Conservation (phyloP, 2,888 invertebrate species). For the Melinaea menophilus region DNA sequence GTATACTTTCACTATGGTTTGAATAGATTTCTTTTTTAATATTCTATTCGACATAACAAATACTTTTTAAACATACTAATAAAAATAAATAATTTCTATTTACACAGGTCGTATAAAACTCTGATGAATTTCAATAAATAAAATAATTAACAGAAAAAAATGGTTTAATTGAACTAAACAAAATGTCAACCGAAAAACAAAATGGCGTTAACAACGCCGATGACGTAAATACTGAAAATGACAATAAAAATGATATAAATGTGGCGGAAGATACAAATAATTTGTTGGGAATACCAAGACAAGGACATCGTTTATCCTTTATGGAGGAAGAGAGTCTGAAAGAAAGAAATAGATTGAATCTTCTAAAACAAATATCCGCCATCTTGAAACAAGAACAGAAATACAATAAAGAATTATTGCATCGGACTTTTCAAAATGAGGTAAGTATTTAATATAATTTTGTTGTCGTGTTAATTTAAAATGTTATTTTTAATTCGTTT, state of each 20-base stretch:
- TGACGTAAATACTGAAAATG: constrained; percentile 27
- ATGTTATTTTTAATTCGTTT: too few relatives aligned
- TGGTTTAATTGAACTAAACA: constrained; percentile 13
- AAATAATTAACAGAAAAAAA: constrained; percentile 11
- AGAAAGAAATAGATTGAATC: constrained; percentile 78
- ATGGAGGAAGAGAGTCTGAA: constrained; percentile 85
- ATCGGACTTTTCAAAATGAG: constrained; percentile 83
- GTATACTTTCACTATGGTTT: too few relatives aligned
- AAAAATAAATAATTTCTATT: too few relatives aligned
- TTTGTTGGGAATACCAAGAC: constrained; percentile 44
- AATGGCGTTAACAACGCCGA: constrained; percentile 16
- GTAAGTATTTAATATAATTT: constrained; percentile 59
- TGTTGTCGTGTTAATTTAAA: too few relatives aligned
- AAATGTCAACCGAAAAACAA: constrained; percentile 27
- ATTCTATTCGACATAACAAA: too few relatives aligned
- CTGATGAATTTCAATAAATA: background rate
- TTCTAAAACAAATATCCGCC: constrained; percentile 82
- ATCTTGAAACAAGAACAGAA: constrained; percentile 79
- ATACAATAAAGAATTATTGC: constrained; percentile 81
- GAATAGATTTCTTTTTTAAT: too few relatives aligned
- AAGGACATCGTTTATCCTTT: constrained; percentile 74
- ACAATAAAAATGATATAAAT: constrained; percentile 29
- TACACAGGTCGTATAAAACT: background rate
- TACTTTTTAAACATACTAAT: too few relatives aligned
- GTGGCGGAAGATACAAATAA: constrained; percentile 26